Evolutionary conservation across 1,140 invertebrate species (phyloP), one percentile per base, ranked within the genome.

Genomic region (Drosophila fuyamai): DNA sequence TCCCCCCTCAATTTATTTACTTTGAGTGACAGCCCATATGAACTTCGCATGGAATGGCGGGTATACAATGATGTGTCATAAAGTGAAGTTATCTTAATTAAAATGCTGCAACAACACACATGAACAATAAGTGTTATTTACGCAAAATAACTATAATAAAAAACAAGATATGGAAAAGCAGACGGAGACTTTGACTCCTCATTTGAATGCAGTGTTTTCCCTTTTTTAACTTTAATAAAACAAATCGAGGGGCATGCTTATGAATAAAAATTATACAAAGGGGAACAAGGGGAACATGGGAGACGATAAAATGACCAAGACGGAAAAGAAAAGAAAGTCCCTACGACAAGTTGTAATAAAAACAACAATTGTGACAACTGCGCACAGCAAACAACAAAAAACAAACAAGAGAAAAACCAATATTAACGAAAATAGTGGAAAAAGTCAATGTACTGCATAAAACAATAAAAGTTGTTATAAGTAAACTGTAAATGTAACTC

Each of bases 381-480:
- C 75, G 58, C 55, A 74, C 16, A 61, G 56, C 47, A 43, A 63
- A 61, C 40, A 54, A 62, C 44, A 80, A 36, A n/a, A 40, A 65
- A 66, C 60, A 43, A 68, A 53, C 57, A 56, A 67, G 63, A 41
- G 50, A 57, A 68, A 56, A 41, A 29, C 14, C 57, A 66, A 62
- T 62, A 70, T 67, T 51, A 62, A 48, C 57, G 68, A 62, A 29
- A 75, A 74, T 57, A 78, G 79, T 79, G 77, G 80, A 58, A 80
- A 80, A 78, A 85, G 81, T 85, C 81, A 85, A 85, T 85, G 81
- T 82, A 85, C 82, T 85, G 82, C 82, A 85, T 70, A 40, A 81
- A 77, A 81, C 59, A 60, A 63, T 46, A 54, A 76, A 65, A 75
- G 32, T 56, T 47, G 50, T 50, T 48, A 16, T 61, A 58, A 60